Conservation (phyloP, 1,140 invertebrate species). For the Brachionus angularis region DNA sequence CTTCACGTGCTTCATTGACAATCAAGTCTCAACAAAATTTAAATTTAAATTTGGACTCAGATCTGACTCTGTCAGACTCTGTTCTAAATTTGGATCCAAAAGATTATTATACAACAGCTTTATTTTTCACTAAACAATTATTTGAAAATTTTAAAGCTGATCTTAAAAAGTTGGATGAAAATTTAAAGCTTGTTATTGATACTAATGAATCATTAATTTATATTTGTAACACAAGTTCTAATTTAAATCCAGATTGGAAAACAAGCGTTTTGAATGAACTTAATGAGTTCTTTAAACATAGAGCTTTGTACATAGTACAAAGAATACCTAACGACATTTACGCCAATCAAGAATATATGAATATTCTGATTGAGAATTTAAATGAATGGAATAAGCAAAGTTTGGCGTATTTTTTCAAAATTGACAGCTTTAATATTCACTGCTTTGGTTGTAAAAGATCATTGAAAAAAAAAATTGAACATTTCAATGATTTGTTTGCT, state of each 20-base stretch:
- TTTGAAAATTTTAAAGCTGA: constrained; percentile 13
- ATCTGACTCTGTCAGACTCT: background rate
- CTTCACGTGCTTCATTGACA: too few relatives aligned
- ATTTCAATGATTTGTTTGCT: background rate
- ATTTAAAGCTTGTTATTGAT: background rate
- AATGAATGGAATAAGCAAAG: background rate
- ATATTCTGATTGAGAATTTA: background rate
- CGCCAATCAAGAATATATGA: background rate
- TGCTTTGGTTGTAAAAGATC: constrained; percentile 1
- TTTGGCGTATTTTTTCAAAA: background rate
- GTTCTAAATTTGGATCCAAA: background rate
- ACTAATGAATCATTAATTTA: background rate
- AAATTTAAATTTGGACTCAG: background rate
- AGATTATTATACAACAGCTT: background rate
- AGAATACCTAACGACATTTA: background rate
- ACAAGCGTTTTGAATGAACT: background rate
- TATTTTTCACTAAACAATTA: background rate
- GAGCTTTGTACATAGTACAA: background rate
- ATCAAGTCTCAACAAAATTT: background rate
- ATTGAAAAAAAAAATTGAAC: background rate
- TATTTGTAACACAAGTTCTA: background rate
- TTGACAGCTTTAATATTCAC: background rate
- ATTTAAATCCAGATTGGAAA: constrained; percentile 7
- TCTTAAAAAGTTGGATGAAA: background rate
- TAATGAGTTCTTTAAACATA: background rate